These are phyloP conservation scores for Phalera bucephala DNA, from an alignment of 2,888 invertebrate genomes.

Conservation along the genomic window DNA sequence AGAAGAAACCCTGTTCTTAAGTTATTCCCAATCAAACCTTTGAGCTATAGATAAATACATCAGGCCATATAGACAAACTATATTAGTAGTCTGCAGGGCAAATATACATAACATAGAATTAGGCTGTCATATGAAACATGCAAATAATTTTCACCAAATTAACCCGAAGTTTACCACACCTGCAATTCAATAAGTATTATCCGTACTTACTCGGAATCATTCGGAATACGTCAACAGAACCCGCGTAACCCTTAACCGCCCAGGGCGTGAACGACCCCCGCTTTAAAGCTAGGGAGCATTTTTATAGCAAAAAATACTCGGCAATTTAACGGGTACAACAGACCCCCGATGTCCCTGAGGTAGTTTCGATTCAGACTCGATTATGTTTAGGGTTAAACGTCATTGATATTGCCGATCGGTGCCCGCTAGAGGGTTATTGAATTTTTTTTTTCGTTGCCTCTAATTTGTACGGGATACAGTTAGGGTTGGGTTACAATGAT, in stretches of 20 bases:
- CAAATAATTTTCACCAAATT: too few relatives aligned
- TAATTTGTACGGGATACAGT: slow-evolving; percentile 73
- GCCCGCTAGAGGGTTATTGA: slow-evolving; percentile 72
- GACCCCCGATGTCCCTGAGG: slow-evolving; percentile 76
- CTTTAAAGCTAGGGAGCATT: slow-evolving; percentile 65
- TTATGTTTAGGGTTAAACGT: slow-evolving; percentile 82
- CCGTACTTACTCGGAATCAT: slow-evolving; percentile 48
- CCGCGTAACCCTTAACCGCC: slow-evolving; percentile 56
- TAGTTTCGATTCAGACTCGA: slow-evolving; percentile 80
- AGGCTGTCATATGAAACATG: too few relatives aligned
- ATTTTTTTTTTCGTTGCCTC: slow-evolving; percentile 61
- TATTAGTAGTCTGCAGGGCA: too few relatives aligned
- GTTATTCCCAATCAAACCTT: too few relatives aligned
- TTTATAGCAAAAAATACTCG: slow-evolving; percentile 73
- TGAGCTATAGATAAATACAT: too few relatives aligned
- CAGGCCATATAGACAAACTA: too few relatives aligned
- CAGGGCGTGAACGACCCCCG: slow-evolving; percentile 59
- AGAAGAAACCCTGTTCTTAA: too few relatives aligned
- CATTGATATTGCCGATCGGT: slow-evolving; percentile 79
- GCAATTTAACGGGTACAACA: slow-evolving; percentile 73
- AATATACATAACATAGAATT: too few relatives aligned
- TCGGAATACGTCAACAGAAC: slow-evolving; percentile 49
- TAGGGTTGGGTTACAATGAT: slow-evolving; percentile 53
- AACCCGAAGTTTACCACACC: slow-evolving; percentile 22
- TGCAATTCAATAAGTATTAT: slow-evolving; percentile 42